Conservation (phyloP, 1,140 invertebrate species). For the Lordiphosa stackelbergi region DNA sequence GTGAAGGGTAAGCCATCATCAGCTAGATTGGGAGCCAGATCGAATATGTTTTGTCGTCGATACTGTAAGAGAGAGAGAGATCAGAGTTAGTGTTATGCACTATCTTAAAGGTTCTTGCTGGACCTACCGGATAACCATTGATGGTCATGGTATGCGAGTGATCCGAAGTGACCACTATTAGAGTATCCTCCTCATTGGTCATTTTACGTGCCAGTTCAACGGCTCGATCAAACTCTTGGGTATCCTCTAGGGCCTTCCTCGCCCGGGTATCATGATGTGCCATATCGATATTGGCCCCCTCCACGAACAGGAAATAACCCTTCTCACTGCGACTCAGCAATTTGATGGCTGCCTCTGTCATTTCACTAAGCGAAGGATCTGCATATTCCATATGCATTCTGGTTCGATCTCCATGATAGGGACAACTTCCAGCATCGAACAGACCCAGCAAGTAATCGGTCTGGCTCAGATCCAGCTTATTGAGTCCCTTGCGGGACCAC, state of each 20-base stretch:
- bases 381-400: slow-evolving; percentile 73
- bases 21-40: slow-evolving; percentile 67
- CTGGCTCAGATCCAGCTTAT: slow-evolving; percentile 79
- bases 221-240: slow-evolving; percentile 85
- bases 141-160: slow-evolving; percentile 90
- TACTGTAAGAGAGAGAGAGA: slow-evolving; percentile 29
- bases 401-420: slow-evolving; percentile 77
- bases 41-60: slow-evolving; percentile 82
- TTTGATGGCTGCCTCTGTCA: slow-evolving; percentile 89
- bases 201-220: slow-evolving; percentile 83
- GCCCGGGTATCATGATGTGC: slow-evolving; percentile 89
- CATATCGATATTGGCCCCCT: slow-evolving; percentile 91
- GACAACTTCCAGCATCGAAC: slow-evolving; percentile 77
- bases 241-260: slow-evolving; percentile 87
- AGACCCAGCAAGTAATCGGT: slow-evolving; percentile 86
- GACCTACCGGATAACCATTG: slow-evolving; percentile 80
- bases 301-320: slow-evolving; percentile 93
- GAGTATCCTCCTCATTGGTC: slow-evolving; percentile 84
- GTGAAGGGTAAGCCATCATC: slow-evolving; percentile 81
- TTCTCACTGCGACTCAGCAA: slow-evolving; percentile 87
- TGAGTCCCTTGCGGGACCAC: slow-evolving; percentile 82
- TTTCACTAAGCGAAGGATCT: slow-evolving; percentile 87
- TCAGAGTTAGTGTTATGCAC: background rate
- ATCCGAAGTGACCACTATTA: slow-evolving; percentile 89
- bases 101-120: background rate